These are phyloP conservation scores for Diaphora mendica DNA, from an alignment of 2,888 invertebrate genomes.

Conservation along the genomic window DNA sequence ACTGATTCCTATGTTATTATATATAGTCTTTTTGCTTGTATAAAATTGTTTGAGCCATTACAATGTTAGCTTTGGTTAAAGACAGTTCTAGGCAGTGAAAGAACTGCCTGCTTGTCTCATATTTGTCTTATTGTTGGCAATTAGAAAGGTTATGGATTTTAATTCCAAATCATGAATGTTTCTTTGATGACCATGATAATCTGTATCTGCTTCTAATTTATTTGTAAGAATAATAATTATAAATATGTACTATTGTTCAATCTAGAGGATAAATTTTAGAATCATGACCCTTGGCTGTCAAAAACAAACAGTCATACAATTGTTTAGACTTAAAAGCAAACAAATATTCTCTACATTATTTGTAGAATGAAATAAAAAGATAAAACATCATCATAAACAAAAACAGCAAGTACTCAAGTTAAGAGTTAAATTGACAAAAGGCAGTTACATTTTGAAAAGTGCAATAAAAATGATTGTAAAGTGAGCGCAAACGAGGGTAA, in stretches of 20 bases:
- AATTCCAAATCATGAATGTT: neutral
- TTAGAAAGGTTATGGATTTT: neutral
- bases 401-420: neutral
- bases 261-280: too few species aligned
- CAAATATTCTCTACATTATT: neutral
- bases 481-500: neutral
- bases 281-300: too few species aligned
- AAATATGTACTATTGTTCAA: neutral
- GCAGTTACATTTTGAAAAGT: constrained; percentile 12
- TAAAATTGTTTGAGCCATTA: too few species aligned
- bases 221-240: neutral
- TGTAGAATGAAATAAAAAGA: neutral
- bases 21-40: too few species aligned
- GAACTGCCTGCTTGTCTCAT: neutral
- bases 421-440: neutral
- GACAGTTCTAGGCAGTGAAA: too few species aligned
- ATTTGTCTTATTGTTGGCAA: neutral
- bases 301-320: neutral
- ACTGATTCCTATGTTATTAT: too few species aligned
- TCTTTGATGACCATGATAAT: neutral
- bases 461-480: neutral
- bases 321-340: neutral
- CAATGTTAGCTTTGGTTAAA: too few species aligned
- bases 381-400: neutral
- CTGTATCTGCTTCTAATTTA: neutral